A percentile compares a stretch with the other conserved stretches of the same genome.
These are phyloP conservation scores for Eulacestoma nigropectus DNA, from an alignment of 2,113 vertebrate genomes.

Conservation along the genomic window DNA sequence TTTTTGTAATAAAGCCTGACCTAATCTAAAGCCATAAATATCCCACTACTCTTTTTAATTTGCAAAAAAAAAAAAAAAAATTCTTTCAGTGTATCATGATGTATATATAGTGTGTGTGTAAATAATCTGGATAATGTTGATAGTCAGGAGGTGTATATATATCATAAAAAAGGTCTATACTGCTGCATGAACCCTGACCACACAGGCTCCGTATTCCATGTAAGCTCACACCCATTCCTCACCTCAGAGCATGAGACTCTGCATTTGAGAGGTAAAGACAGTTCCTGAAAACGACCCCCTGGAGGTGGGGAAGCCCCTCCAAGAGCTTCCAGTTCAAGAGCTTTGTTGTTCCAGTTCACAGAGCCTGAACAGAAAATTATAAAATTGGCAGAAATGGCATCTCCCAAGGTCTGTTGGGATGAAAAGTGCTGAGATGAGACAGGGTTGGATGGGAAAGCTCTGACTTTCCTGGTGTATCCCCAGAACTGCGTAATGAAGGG, in stretches of 20 bases:
- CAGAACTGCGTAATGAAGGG: neutral
- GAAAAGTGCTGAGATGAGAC: neutral
- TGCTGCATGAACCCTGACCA: neutral
- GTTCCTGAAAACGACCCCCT: neutral
- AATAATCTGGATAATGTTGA: neutral
- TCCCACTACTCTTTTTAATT: neutral
- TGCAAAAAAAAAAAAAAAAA: neutral
- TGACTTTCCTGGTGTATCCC: neutral
- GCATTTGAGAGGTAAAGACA: neutral
- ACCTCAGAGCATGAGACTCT: neutral
- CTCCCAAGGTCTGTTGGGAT: neutral
- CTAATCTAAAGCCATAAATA: neutral
- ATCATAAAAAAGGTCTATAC: neutral
- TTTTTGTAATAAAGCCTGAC: neutral
- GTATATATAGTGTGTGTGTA: neutral
- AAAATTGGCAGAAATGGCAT: neutral
- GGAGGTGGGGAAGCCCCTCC: neutral
- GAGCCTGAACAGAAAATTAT: neutral
- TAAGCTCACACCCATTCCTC: neutral
- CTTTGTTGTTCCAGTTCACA: neutral
- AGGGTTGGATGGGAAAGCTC: neutral
- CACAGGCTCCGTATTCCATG: fast-evolving
- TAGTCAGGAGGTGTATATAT: neutral
- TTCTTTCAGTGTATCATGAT: neutral
- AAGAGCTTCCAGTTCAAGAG: neutral